Evolutionary conservation across 2,888 invertebrate genomes (phyloP), one percentile per base, ranked within the genome.

Genomic region (Actias luna): DNA sequence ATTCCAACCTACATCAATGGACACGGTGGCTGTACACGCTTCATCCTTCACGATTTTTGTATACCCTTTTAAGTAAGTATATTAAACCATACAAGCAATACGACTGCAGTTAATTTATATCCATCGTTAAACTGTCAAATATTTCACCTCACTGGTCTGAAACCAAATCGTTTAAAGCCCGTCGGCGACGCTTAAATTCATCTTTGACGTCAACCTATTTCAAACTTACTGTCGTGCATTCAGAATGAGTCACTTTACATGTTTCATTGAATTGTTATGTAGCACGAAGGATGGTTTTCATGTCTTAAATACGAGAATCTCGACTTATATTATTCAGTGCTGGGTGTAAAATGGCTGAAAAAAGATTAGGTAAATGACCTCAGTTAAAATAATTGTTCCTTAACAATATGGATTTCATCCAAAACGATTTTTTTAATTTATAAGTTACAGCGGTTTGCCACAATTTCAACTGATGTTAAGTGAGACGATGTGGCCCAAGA

Each of bases 161-260:
- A 55, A 29, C 55, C 55, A 55, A 55, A 55, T 29, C 55, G 55
- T 55, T 55, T 55, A 55, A 55, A 55, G 29, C 29, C n/a, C 55
- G 18, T 7, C 55, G 29, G 27, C 29, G 29, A 29, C 55, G 55
- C 29, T 55, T 55, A n/a, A 55, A 29, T 55, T 55, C 55, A 55
- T 55, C n/a, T 55, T 29, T 42, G 55, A 29, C 55, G 55, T 29
- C 55, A 55, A 55, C n/a, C 29, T 27, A 55, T 29, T 55, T 29
- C 29, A 55, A 29, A 29, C 29, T 27, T 29, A 29, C 55, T n/a
- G 27, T 29, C 55, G 55, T 27, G 55, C 55, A 55, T 55, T 29
- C 29, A 16, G 14, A 55, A 55, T 55, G 29, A 55, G 55, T 55
- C 55, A 55, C 29, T 55, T 55, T 55, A 55, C 29, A 1, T 29